Conservation (phyloP, 1,140 invertebrate genomes). For the Sarcophaga bullata region DNA sequence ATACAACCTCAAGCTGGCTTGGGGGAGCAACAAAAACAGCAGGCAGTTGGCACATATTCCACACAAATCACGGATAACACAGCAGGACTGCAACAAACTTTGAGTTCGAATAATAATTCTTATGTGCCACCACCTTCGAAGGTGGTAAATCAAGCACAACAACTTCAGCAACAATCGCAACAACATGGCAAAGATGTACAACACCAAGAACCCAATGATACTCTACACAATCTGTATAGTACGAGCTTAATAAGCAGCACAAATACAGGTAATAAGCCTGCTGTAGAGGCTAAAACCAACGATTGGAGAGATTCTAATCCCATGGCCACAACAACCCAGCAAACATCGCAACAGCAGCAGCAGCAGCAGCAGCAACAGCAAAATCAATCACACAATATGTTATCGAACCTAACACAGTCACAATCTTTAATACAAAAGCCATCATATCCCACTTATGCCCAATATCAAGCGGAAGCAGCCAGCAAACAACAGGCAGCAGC, state of each 20-base stretch:
- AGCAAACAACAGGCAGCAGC: constrained; percentile 43
- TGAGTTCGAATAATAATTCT: background rate
- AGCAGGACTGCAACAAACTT: no score
- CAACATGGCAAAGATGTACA: constrained; percentile 32
- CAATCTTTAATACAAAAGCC: constrained; percentile 48
- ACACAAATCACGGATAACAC: background rate
- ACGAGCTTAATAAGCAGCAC: background rate
- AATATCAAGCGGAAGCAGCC: constrained; percentile 60
- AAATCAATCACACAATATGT: constrained; percentile 41
- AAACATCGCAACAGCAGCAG: constrained; percentile 43
- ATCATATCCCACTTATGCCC: constrained; percentile 60
- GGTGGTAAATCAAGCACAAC: constrained; percentile 11
- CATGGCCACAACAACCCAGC: constrained; percentile 47
- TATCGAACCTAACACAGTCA: constrained; percentile 29
- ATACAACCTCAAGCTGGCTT: constrained; percentile 19
- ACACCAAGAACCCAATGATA: constrained; percentile 11
- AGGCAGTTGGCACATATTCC: background rate
- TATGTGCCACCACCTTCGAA: constrained; percentile 6
- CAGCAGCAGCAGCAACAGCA: constrained; percentile 47
- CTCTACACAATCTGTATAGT: constrained; percentile 4
- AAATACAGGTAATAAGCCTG: background rate
- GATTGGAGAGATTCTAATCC: constrained; percentile 44
- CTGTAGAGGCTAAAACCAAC: background rate
- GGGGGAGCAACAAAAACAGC: constrained; percentile 49
- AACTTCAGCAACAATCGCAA: constrained; percentile 10